Conservation (phyloP, 1,140 invertebrate genomes). For the Drosophila pseudoobscura region DNA sequence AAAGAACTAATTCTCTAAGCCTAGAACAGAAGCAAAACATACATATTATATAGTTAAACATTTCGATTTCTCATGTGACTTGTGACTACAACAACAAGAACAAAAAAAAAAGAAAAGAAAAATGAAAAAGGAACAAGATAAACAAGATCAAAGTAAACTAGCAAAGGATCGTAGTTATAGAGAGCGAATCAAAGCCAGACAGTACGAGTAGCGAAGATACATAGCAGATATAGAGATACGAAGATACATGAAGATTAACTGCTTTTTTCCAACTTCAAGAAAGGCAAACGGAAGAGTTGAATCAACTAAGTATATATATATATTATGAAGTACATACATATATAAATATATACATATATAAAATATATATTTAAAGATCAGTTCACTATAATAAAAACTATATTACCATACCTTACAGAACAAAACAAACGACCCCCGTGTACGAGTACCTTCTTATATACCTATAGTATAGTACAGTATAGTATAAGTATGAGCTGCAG, state of each 20-base stretch:
- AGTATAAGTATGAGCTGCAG: conserved; percentile 30
- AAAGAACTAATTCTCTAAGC: conserved; percentile 27
- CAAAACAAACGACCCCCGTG: conserved; percentile 18
- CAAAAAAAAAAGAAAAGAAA: no score
- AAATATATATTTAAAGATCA: conserved; percentile 77
- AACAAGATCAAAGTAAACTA: conserved; percentile 40
- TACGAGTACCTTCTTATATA: neutral
- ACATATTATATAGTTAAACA: conserved; percentile 36
- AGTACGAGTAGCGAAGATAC: conserved; percentile 54
- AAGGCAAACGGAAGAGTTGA: conserved; percentile 39
- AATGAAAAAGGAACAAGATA: conserved; percentile 18
- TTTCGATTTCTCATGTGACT: conserved; percentile 76
- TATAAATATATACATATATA: conserved; percentile 66
- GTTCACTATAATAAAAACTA: conserved; percentile 82
- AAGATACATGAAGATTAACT: conserved; percentile 40
- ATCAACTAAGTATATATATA: conserved; percentile 62
- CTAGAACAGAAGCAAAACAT: conserved; percentile 22
- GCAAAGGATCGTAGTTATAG: conserved; percentile 67
- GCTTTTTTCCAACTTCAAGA: conserved; percentile 64
- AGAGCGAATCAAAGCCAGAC: conserved; percentile 56
- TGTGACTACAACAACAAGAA: conserved; percentile 17
- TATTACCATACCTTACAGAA: conserved; percentile 76
- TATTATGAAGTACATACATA: conserved; percentile 69
- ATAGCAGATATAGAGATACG: conserved; percentile 43
- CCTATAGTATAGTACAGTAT: no score